Percentiles rank a stretch among this genome's conserved stretches.
phyloP scores from a whole-genome alignment of 2,113 vertebrate species.

The Ursus arctos region DNA sequence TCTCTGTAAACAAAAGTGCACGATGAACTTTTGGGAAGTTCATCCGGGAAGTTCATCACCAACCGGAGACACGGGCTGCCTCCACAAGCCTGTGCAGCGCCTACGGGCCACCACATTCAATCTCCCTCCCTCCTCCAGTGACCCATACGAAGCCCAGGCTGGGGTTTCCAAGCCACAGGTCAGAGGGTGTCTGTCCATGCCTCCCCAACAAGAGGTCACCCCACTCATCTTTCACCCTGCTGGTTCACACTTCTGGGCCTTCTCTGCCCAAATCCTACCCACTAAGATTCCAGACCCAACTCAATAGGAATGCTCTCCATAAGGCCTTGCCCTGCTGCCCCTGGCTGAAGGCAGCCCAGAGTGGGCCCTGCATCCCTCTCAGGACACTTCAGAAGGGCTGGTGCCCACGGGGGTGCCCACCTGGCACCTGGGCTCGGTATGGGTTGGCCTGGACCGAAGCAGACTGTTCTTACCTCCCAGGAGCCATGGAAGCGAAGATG shows the following conservation, averaged over 20 bases:
- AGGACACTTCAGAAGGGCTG: not conserved
- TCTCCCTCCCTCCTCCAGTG: not conserved
- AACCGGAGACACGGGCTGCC: not conserved
- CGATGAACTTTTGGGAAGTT: not conserved
- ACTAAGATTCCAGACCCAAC: not conserved
- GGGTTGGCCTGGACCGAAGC: not conserved
- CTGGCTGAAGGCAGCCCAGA: not conserved
- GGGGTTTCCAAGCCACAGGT: not conserved
- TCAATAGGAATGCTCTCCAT: not conserved
- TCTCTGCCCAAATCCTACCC: not conserved
- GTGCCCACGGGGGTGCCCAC: not conserved
- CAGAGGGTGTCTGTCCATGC: too few species aligned
- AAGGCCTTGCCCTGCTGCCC: not conserved
- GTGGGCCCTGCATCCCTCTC: not conserved
- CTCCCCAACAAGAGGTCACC: not conserved
- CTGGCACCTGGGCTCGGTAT: not conserved
- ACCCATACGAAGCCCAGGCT: not conserved
- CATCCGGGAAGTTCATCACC: not conserved
- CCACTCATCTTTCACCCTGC: not conserved
- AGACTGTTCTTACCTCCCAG: not conserved
- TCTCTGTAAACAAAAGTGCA: not conserved
- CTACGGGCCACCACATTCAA: not conserved
- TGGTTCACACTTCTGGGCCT: not conserved
- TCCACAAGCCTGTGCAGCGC: not conserved
- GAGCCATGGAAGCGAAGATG: not conserved